phyloP scores from a whole-genome alignment of 2,113 vertebrate species.

The Anguilla japonica region DNA sequence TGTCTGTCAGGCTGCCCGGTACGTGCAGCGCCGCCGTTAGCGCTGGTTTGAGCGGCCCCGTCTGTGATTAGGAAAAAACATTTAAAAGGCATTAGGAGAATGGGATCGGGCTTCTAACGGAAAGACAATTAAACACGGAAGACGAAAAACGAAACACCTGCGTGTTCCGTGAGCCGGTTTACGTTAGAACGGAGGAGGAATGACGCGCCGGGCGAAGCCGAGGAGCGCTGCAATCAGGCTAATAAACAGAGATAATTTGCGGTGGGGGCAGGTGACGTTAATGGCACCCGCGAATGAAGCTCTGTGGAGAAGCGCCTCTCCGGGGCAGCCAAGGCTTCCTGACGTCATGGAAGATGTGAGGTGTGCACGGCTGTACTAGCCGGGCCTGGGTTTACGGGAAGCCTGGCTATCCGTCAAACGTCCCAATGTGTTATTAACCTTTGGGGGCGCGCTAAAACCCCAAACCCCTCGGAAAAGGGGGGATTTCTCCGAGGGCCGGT shows the following conservation, averaged over 20 bases:
- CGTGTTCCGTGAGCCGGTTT: slow-evolving; percentile 27
- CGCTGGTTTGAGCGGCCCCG: slow-evolving; percentile 41
- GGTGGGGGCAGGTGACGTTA: slow-evolving; percentile 26
- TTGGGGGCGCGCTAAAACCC: slow-evolving; percentile 49
- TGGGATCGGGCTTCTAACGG: slow-evolving; percentile 65
- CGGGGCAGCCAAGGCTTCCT: slow-evolving; percentile 36
- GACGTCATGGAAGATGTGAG: slow-evolving; percentile 50
- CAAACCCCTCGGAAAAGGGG: slow-evolving; percentile 36
- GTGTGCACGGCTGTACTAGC: slow-evolving; percentile 44
- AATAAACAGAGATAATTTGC: slow-evolving; percentile 47
- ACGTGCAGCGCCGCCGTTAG: slow-evolving; percentile 43
- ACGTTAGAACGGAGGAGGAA: slow-evolving; percentile 46
- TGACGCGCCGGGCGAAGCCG: slow-evolving; percentile 43
- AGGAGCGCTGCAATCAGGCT: slow-evolving; percentile 39
- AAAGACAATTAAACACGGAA: slow-evolving; percentile 54
- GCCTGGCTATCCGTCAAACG: slow-evolving; percentile 59
- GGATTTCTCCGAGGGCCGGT: background rate
- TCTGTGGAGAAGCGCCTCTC: slow-evolving; percentile 29
- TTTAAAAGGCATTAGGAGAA: slow-evolving; percentile 66
- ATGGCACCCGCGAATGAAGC: slow-evolving; percentile 46
- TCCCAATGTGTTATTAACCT: slow-evolving; percentile 45
- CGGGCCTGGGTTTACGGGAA: slow-evolving; percentile 52
- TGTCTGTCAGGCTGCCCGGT: slow-evolving; percentile 42
- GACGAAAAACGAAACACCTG: background rate
- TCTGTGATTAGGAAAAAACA: slow-evolving; percentile 62